Evolutionary conservation across 2,113 vertebrate species (phyloP), one percentile per base, ranked within the genome.

Genomic region (Aegotheles bennettii): DNA sequence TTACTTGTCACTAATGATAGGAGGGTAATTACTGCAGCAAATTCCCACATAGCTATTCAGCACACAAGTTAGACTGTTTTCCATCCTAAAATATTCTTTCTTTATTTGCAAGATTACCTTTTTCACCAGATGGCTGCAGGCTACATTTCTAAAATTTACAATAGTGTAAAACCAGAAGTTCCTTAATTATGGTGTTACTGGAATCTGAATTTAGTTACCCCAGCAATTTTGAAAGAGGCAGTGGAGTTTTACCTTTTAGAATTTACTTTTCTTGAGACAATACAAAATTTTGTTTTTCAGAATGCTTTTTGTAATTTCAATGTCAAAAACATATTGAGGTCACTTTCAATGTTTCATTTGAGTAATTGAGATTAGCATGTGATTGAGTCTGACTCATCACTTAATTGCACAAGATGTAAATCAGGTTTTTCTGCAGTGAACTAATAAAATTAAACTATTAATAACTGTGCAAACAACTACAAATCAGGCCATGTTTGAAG

Each of bases 1-100:
- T 98, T 96, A 96, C 96, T 96, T 98, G 97, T 98, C 97, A 98
- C 97, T 98, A 98, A 98, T 98, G 97, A 98, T 98, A 98, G 97
- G 96, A 98, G 97, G 95, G 95, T 98, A 98, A 98, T 98, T 98
- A 98, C 94, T 93, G 94, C 97, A 97, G 97, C 97, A 98, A 96
- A 97, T 98, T 97, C 97, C 97, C 97, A 97, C 96, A 93, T 97
- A 97, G 96, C 97, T 98, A 96, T 98, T 98, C 97, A 96, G 95
- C 96, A 97, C 90, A 95, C 94, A 97, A 97, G 97, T 97, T 97
- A 96, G 96, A 96, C 92, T 96, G 81, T 97, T 96, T 96, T 93
- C 92, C 94, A 85, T 97, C 91, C 94, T 94, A 97, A 96, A 94
- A 95, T 90, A 96, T 80, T 95, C 64, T 75, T 85, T 96, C 83